Evolutionary conservation across 1,140 invertebrate species (phyloP), one percentile per base, ranked within the genome.

Genomic region (Drosophila rhopaloa): DNA sequence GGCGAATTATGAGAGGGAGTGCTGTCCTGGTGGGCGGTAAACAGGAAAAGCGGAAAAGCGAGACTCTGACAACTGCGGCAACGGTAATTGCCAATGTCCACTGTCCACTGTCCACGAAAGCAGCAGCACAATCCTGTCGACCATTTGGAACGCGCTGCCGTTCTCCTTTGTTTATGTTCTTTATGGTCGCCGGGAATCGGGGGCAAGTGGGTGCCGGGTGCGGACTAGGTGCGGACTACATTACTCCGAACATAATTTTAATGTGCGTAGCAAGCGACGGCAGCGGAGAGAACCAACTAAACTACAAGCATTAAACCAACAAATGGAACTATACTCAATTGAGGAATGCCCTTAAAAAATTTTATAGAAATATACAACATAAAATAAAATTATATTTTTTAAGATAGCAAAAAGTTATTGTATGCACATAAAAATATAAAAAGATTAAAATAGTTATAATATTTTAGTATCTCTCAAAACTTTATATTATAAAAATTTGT

Each of bases 61-160:
- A 75, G 63, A 76, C 83, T 82, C 66, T 83, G 79, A 88, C 82
- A 86, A 82, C 82, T 82, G 76, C 76, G 79, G 74, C 68, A 86
- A 82, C 82, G 83, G 83, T 88, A 86, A 86, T 86, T 88, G 79
- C 76, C 83, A 86, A 83, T 86, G 82, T 86, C 83, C 82, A 82
- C 70, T 86, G 82, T 86, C 83, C 82, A 82, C 70, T 85, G 76
- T 55, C 71, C 68, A 48, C 40, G 46, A 16, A 27, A 55, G 58
- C 44, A 60, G 41, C 38, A 63, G 14, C 43, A 54, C 66, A 71
- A 70, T 70, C 75, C 74, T 55, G 63, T 53, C 60, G 53, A 58
- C 76, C 79, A 81, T 74, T 81, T 81, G 62, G 50, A 54, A 62
- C 58, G 46, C 60, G 46, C 16, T 59, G 47, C 43, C 61, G 76